Evolutionary conservation across 2,888 invertebrate genomes (phyloP).

Genomic region (Meiosimyza platycephala): DNA sequence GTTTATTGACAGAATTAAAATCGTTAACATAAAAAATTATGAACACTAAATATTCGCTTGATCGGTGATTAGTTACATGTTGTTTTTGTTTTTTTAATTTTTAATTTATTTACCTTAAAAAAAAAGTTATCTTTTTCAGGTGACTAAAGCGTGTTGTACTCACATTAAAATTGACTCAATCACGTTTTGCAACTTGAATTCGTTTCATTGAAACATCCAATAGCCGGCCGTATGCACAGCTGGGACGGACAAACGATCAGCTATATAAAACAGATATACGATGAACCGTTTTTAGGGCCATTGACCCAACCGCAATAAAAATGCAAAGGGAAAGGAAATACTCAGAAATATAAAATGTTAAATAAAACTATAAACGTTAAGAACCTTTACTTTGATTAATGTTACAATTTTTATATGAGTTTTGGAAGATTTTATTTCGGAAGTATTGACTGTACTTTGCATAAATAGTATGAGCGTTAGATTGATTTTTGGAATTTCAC

Average conservation of each 20-base stretch:
- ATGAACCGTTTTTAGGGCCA: constrained; percentile 9
- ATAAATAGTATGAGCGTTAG: too few species aligned
- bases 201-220: not conserved
- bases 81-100: constrained; percentile 13
- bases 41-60: not conserved
- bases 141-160: constrained; percentile 9
- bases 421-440: too few species aligned
- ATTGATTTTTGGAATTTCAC: too few species aligned
- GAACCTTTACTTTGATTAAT: too few species aligned
- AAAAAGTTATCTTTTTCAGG: not conserved
- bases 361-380: too few species aligned
- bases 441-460: too few species aligned
- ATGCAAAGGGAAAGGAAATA: not conserved
- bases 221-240: not conserved
- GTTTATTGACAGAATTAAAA: not conserved
- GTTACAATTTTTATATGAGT: too few species aligned
- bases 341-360: too few species aligned
- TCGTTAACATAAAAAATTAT: not conserved
- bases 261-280: constrained; percentile 6
- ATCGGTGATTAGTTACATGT: not conserved
- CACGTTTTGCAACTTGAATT: not conserved
- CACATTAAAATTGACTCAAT: constrained; percentile 19
- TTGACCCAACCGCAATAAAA: constrained; percentile 20
- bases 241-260: constrained; percentile 11
- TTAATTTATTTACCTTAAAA: not conserved